A percentile compares a stretch with the other conserved stretches of the same genome.
phyloP scores from a whole-genome alignment of 2,888 invertebrate genomes.

The Callyntrura sp. region DNA sequence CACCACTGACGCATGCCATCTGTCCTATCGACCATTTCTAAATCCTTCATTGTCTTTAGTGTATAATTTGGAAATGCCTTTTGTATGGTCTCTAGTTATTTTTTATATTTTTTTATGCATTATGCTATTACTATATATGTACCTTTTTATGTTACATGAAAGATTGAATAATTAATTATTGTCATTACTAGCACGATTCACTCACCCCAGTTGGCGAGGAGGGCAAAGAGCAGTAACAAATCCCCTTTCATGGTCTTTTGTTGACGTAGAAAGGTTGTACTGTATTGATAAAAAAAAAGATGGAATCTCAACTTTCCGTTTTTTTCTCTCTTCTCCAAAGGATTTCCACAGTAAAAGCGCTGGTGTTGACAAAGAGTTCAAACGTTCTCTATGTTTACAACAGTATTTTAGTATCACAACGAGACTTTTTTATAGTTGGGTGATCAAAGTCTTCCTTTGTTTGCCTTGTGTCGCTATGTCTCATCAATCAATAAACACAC shows the following conservation, averaged over 20 bases:
- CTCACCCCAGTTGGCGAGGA: slow-evolving; percentile 74
- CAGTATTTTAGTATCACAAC: no score
- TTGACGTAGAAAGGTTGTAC: slow-evolving; percentile 6
- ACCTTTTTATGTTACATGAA: no score
- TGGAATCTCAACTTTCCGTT: slow-evolving; percentile 37
- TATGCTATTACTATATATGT: no score
- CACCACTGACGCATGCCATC: no score
- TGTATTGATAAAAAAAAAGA: slow-evolving; percentile 17
- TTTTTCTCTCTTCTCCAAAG: slow-evolving; percentile 4
- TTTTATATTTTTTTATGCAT: no score
- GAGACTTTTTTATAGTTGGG: slow-evolving; percentile 41
- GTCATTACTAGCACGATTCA: background rate
- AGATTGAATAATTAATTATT: slow-evolving; percentile 14
- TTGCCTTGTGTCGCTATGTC: slow-evolving; percentile 47
- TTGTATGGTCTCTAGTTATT: no score
- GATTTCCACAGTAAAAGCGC: slow-evolving; percentile 3
- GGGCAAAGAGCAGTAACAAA: slow-evolving; percentile 67
- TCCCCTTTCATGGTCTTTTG: slow-evolving; percentile 67
- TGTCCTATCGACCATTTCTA: no score
- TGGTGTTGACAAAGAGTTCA: slow-evolving; percentile 33
- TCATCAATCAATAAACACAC: slow-evolving; percentile 55
- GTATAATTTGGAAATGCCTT: no score
- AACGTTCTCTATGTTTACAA: background rate
- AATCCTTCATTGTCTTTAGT: no score
- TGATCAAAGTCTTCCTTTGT: slow-evolving; percentile 71